phyloP scores from a whole-genome alignment of 1,140 invertebrate species.

The Odontomachus brunneus region DNA sequence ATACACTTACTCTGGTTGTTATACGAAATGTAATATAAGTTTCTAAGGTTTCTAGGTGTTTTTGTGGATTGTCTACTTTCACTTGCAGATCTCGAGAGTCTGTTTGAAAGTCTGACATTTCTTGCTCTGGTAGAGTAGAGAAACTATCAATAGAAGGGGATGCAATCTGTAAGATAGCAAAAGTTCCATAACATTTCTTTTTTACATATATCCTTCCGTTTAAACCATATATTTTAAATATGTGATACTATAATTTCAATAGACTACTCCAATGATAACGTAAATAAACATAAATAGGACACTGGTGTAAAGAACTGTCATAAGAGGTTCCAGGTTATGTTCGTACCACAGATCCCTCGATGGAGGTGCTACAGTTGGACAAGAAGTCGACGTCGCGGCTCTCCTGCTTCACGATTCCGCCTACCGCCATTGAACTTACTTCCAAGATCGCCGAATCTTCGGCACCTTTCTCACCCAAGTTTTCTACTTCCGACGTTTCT shows the following conservation, averaged over 20 bases:
- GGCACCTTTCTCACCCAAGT: constrained; percentile 65
- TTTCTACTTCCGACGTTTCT: constrained; percentile 75
- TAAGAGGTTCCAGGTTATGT: constrained; percentile 58
- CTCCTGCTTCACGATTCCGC: constrained; percentile 77
- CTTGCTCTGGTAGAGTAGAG: constrained; percentile 87
- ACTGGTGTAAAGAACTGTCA: background rate
- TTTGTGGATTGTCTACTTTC: constrained; percentile 92
- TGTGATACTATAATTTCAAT: constrained; percentile 13
- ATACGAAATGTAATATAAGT: constrained; percentile 91
- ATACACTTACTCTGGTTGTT: constrained; percentile 87
- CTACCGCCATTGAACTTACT: constrained; percentile 80
- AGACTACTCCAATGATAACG: background rate
- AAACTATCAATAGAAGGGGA: constrained; percentile 88
- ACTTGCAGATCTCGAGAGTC: constrained; percentile 88
- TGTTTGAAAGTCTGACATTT: constrained; percentile 85
- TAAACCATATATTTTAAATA: background rate
- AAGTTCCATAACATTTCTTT: background rate
- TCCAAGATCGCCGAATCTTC: constrained; percentile 79
- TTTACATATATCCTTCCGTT: background rate
- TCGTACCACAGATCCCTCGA: constrained; percentile 84
- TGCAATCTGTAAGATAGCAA: constrained; percentile 81
- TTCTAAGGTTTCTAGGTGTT: constrained; percentile 91
- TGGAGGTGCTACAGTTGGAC: constrained; percentile 83
- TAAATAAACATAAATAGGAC: background rate
- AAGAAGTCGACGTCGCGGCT: constrained; percentile 81